phyloP scores from a whole-genome alignment of 1,140 invertebrate species.

The Dendrolimus punctatus region DNA sequence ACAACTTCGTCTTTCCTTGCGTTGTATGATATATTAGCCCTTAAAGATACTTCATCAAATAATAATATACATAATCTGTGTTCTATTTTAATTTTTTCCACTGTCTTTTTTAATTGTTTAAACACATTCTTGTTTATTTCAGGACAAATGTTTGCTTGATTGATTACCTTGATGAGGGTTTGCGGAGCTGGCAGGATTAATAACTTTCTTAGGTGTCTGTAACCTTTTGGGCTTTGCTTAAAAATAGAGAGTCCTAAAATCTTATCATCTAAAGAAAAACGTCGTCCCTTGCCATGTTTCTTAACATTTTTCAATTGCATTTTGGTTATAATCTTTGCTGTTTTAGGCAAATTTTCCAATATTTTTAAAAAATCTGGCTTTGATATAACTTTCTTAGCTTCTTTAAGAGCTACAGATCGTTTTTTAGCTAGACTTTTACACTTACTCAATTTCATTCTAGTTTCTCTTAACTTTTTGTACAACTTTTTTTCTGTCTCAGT shows the following conservation, averaged over 20 bases:
- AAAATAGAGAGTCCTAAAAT: constrained; percentile 1
- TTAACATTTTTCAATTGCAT: not conserved
- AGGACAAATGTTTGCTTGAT: constrained; percentile 1
- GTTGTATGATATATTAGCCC: too few species aligned
- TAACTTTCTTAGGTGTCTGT: not conserved
- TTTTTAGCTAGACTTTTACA: not conserved
- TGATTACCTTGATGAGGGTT: not conserved
- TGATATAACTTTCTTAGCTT: not conserved
- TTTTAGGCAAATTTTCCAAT: too few species aligned
- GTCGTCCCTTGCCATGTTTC: not conserved
- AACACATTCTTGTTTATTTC: not conserved
- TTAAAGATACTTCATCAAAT: too few species aligned
- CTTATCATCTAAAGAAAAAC: constrained; percentile 1
- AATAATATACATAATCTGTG: too few species aligned
- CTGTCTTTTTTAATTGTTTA: constrained; percentile 1
- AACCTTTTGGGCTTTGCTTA: constrained; percentile 2
- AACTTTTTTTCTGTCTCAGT: not conserved
- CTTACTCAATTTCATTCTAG: not conserved
- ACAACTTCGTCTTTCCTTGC: too few species aligned
- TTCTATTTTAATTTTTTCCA: too few species aligned
- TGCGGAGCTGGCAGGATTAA: not conserved
- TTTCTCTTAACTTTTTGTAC: not conserved
- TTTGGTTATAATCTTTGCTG: not conserved
- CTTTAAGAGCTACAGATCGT: not conserved
- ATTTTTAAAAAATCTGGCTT: not conserved